Base-by-base conservation (phyloP, 2,797 vertebrate species). In the Pterois miles region DNA sequence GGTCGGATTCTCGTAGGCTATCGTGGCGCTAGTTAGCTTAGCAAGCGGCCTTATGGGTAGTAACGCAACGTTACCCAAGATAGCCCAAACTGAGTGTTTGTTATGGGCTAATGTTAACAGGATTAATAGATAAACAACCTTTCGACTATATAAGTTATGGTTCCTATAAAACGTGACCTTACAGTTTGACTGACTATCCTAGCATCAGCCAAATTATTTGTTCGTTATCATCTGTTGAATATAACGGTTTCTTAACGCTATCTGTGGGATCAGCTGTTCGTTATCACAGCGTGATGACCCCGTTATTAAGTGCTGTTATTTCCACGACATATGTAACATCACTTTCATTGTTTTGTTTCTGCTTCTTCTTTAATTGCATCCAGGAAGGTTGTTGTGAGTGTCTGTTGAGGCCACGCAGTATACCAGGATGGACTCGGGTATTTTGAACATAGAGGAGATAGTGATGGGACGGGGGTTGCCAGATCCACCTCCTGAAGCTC, bases 391-490 rank as follows among this genome's bases (percentile, higher is more conserved):
- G 5, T 10, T 53, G 22, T 36, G 8, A 12, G 66, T 56, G 40
- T 31, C 33, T 64, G 38, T 52, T 53, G 7, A 67, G 33, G 71
- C 63, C 65, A 38, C 6, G 31, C 31, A 77, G 43, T 18, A 48
- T 25, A 72, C 36, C 68, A 91, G 29, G 58, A 96, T 96, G 96
- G 96, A 96, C 79, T 94, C 95, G 0, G 94, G 95, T 36, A 91
- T 95, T 81, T 83, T 96, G 88, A 95, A 96, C 77, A 95, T 96
- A 70, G 92, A 96, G 74, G 95, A 96, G 56, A 95, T 96, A 4
- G 94, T 95, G 57, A 89, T 96, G 93, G 95, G 95, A 76, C 88
- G 92, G 52, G 94, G 80, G 6, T 50, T 94, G 65, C 89, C 94
- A 0, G 91, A 93, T 50, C 89, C 91, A 18, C 88, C 94, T 77